Base-by-base conservation (phyloP, 1,140 invertebrate genomes). In the Formica exsecta region DNA sequence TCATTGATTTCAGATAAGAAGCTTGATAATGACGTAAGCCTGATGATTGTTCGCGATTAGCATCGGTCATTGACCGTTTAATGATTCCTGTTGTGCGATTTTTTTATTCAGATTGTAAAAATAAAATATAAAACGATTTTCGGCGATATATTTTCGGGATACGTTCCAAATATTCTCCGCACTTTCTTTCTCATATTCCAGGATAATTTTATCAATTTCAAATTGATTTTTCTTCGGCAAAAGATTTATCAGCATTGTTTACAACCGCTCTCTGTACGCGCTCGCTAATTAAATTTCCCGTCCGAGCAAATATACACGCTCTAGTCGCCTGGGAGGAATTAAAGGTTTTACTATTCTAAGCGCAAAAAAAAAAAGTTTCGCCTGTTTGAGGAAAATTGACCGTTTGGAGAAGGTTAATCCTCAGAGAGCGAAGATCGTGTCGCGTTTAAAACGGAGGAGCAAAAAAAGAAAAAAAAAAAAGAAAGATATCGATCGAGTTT, bases 1-100 rank as follows among this genome's bases (percentile, higher is more conserved):
- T 71, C 32, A 25, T 16, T 81, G 65, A 81, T 81, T 79, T 41
- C 3, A 44, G 79, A 83, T 83, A 83, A 83, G 54, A 38, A 2
- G 16, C 48, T 41, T 38, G 77, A 71, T 79, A 68, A 80, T 70
- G 68, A 54, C 32, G 22, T 4, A 79, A 13, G 44, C 16, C 29
- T 38, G 13, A 16, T 22, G 19, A 79, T 81, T 41, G 22, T 36
- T 11, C 65, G 77, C 66, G 51, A 81, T 81, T 81, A 71, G 54
- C 38, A 70, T 73, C 79, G 79, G 7, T 57, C 32, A 22, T 80
- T 57, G 70, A 71, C 25, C 7, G 29, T 11, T 19, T 29, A 29
- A 48, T 48, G 36, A 57, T 32, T 48, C 36, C 65, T 57, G 57
- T 48, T 54, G 41, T 48, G 36, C 19, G 48, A 61, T 51, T 19